phyloP scores from a whole-genome alignment of 1,140 invertebrate species.

The Epicauta chinensis region DNA sequence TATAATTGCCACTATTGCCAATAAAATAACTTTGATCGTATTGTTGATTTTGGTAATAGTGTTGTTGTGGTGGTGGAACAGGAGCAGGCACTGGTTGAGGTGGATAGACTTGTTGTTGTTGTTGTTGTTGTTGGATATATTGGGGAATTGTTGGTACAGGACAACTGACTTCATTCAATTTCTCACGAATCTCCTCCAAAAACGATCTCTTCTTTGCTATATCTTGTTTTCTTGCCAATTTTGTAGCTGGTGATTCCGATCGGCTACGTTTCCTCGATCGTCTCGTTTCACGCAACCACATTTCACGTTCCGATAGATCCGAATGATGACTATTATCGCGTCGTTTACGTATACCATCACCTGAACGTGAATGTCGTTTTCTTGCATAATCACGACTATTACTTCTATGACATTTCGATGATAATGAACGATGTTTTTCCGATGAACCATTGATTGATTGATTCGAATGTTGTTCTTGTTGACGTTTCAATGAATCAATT shows the following conservation, averaged over 20 bases:
- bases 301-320: slow-evolving; percentile 13
- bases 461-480: not conserved
- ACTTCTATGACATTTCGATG: not conserved
- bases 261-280: slow-evolving; percentile 5
- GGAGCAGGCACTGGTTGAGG: slow-evolving; percentile 1
- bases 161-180: slow-evolving; percentile 29
- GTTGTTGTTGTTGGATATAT: not conserved
- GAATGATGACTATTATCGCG: slow-evolving; percentile 2
- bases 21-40: slow-evolving; percentile 11
- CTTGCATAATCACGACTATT: not conserved
- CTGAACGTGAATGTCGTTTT: slow-evolving; percentile 2
- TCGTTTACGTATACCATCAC: not conserved
- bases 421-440: not conserved
- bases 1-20: not conserved
- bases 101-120: not conserved
- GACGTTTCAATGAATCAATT: slow-evolving; percentile 2
- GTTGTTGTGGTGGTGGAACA: slow-evolving; percentile 3
- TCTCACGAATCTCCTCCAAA: slow-evolving; percentile 34
- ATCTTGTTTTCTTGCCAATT: slow-evolving; percentile 10
- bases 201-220: slow-evolving; percentile 29
- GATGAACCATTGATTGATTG: not conserved
- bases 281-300: slow-evolving; percentile 1
- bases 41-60: not conserved
- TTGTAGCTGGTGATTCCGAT: not conserved
- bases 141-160: not conserved